Evolutionary conservation across 2,797 vertebrate genomes (phyloP).

Genomic region (Muscicapa striata): DNA sequence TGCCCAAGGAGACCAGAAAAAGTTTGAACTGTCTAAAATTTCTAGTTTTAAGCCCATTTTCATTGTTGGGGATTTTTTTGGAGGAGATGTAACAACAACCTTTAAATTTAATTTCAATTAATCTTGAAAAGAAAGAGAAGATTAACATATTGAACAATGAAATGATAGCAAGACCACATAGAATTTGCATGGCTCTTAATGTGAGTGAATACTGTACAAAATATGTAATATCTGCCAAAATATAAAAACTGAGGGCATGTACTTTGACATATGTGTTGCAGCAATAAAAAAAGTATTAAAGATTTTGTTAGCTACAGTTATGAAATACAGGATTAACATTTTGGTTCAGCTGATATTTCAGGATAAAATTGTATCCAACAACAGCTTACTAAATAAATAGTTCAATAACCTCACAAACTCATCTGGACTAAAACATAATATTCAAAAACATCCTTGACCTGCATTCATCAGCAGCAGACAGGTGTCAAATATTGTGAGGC

Average conservation of each 20-base stretch:
- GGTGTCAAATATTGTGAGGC: background rate
- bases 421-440: background rate
- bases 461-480: background rate
- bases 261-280: background rate
- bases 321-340: background rate
- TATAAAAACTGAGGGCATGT: background rate
- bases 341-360: background rate
- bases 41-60: slow-evolving; percentile 33
- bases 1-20: background rate
- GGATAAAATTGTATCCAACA: background rate
- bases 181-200: background rate
- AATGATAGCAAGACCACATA: background rate
- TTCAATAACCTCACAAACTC: background rate
- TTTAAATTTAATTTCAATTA: slow-evolving; percentile 63
- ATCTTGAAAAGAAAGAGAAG: background rate
- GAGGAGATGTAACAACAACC: background rate
- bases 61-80: background rate
- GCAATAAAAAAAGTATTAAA: background rate
- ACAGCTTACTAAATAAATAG: background rate
- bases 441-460: background rate
- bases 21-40: background rate
- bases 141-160: background rate
- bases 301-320: background rate
- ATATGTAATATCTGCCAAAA: background rate
- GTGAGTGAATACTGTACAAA: background rate